Evolutionary conservation across 2,888 invertebrate species (phyloP), one percentile per base, ranked within the genome.

Genomic region (Rhingia campestris): DNA sequence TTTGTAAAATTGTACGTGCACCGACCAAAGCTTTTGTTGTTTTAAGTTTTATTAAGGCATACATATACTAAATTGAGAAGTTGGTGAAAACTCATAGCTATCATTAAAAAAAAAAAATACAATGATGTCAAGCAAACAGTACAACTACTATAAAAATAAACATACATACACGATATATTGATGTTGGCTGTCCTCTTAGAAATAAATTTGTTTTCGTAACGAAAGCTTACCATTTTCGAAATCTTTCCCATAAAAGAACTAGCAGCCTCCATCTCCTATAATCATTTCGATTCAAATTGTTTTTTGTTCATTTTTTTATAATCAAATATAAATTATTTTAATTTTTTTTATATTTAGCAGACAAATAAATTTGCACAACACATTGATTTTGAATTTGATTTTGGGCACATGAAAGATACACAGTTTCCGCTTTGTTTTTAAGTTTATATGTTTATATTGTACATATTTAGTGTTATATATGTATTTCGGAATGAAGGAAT

Each of bases 191-290:
- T 66, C 45, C 7, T 67, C 14, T 54, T 35, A 61, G 4, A 61
- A 56, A 14, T 35, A 51, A 32, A 56, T 14, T 49, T 32, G 30
- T 30, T 69, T 58, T 56, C 33, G n/a, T 39, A 41, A 43, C 54
- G 76, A 81, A 70, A 69, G 75, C 81, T 81, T 81, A 81, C 81
- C 81, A 81, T 81, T 76, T 76, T 64, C 37, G 76, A 63, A 59
- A 51, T 63, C 59, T 70, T 69, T 69, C 76, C 81, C 56, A 76
- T 76, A 76, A 76, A 76, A 70, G 81, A 76, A 76, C 64, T 81
- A 53, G 76, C 64, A 47, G 81, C 81, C 63, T 81, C 81, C 81
- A 81, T 81, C 56, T 81, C 81, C 81, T 81, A 81, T 81, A 81
- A 81, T 69, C 67, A 80, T 80, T 69, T 80, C 33, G 47, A 43